Evolutionary conservation across 2,888 invertebrate genomes (phyloP), one percentile per base, ranked within the genome.

Genomic region (Griposia aprilina): DNA sequence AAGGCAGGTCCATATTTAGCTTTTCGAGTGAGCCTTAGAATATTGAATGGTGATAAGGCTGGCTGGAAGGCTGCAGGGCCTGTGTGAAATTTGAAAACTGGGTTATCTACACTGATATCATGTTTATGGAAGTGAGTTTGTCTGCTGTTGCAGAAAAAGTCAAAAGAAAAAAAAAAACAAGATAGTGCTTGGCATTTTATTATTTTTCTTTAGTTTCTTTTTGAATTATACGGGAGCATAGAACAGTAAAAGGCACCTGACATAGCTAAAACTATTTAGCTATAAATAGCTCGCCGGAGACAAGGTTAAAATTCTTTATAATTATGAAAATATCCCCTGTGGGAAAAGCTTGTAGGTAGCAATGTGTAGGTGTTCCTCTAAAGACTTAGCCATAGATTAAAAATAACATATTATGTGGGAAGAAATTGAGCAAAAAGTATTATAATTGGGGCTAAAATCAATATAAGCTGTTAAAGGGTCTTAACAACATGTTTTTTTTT

Each of bases 1-100:
- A 41, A 41, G 41, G 55, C n/a, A 63, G 80, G 26, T 70, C 71
- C 81, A 52, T 84, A 69, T 80, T 79, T 17, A 69, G 84, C 68
- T 69, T 80, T 63, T 57, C 63, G 36, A 65, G 63, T 69, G 70
- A 59, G 80, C 26, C 52, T 84, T 57, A 68, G 78, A 66, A 67
- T 82, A 48, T 45, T 20, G 41, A 66, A 36, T n/a, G 23, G 50
- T 45, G 30, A 26, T 30, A 48, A 66, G 10, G 36, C n/a, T 41
- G 60, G 11, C 26, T 60, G 26, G 17, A 7, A 55, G 50, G 41
- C 15, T 74, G 41, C 48, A n/a, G 3, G 48, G 3, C 26, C 13
- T 48, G 30, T 26, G 45, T 26, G 4, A 26, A 48, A 26, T 30
- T 63, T 11, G 17, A 23, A 76, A 36, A 26, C 36, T 50, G 26